Conservation (phyloP, 2,113 vertebrate genomes). For the Rynchops niger region DNA sequence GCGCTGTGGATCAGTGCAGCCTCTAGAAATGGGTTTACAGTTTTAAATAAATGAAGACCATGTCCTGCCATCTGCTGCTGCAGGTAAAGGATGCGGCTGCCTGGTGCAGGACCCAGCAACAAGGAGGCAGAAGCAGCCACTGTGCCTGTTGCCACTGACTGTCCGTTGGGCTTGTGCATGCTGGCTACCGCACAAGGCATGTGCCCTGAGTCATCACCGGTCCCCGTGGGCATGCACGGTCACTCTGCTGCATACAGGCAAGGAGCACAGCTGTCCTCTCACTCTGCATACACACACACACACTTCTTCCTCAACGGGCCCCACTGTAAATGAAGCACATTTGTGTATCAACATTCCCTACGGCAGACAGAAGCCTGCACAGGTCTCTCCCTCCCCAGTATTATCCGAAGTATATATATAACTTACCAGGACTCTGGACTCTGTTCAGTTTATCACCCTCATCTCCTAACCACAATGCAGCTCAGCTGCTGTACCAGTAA, state of each 20-base stretch:
- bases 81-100: rapidly evolving
- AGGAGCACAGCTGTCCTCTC: background rate
- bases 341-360: background rate
- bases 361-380: background rate
- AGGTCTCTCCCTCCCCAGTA: background rate
- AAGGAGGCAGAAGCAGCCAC: background rate
- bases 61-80: background rate
- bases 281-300: background rate
- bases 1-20: background rate
- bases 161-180: rapidly evolving
- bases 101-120: background rate
- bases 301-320: background rate
- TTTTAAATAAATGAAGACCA: background rate
- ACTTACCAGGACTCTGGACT: background rate
- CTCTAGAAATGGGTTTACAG: background rate
- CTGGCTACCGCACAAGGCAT: background rate
- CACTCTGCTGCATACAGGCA: background rate
- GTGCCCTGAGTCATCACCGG: rapidly evolving
- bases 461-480: background rate
- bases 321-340: background rate
- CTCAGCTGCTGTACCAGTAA: background rate
- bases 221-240: background rate
- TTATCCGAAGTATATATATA: background rate
- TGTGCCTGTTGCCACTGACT: background rate
- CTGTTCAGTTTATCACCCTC: background rate